Conservation (phyloP, 2,113 vertebrate species). For the Dasyornis broadbenti region DNA sequence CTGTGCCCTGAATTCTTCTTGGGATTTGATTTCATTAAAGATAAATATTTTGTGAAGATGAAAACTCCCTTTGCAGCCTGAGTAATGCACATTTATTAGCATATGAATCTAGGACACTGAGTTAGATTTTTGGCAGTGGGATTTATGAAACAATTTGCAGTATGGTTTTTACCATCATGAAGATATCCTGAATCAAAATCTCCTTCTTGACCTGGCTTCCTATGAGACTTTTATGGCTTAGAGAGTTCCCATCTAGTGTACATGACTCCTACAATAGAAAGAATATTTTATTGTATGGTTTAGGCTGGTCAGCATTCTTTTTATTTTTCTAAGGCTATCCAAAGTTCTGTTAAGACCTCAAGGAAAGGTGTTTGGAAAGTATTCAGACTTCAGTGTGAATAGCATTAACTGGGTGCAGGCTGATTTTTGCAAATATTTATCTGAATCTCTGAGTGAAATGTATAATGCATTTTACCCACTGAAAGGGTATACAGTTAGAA, state of each 20-base stretch:
- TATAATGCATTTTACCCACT: background rate
- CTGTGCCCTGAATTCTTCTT: background rate
- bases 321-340: conserved; percentile 2
- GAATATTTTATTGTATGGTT: background rate
- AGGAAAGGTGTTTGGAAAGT: background rate
- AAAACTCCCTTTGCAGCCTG: background rate
- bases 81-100: background rate
- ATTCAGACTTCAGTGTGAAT: background rate
- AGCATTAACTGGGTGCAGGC: background rate
- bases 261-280: background rate
- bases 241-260: background rate
- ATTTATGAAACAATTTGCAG: conserved; percentile 21
- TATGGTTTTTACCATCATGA: conserved; percentile 33
- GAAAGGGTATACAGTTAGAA: background rate
- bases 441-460: background rate
- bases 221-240: background rate
- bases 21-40: conserved; percentile 8
- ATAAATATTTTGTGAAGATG: background rate
- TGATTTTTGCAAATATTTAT: background rate
- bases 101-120: background rate
- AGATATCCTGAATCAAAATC: conserved; percentile 6
- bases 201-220: background rate
- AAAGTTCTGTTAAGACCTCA: conserved; percentile 1
- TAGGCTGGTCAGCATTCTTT: conserved; percentile 1
- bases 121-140: background rate